These are phyloP conservation scores for Ormyrus nitidulus DNA, from an alignment of 2,888 invertebrate species.

Conservation along the genomic window DNA sequence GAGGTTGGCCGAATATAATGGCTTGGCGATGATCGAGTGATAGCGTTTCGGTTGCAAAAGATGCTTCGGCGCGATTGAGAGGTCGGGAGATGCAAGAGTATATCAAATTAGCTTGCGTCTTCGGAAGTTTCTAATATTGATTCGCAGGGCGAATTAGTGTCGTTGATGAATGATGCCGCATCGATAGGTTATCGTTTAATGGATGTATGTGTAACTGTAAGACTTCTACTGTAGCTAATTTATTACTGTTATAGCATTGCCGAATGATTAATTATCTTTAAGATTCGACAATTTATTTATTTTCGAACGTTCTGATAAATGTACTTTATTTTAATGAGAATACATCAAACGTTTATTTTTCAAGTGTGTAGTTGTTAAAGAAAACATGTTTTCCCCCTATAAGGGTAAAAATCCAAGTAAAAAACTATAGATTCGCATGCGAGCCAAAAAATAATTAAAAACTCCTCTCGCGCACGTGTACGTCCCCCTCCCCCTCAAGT, in stretches of 20 bases:
- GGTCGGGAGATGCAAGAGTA: no score
- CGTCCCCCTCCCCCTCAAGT: neutral
- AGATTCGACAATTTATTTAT: neutral
- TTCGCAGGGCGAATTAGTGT: conserved; percentile 14
- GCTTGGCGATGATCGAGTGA: no score
- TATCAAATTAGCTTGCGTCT: conserved; percentile 16
- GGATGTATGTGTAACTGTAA: conserved; percentile 9
- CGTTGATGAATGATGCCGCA: conserved; percentile 42
- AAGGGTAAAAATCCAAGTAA: no score
- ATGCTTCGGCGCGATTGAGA: no score
- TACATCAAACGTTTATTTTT: neutral
- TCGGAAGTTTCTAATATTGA: conserved; percentile 31
- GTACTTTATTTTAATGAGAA: neutral
- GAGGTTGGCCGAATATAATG: no score
- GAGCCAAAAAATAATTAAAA: neutral
- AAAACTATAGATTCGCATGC: no score
- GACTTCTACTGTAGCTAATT: conserved; percentile 19
- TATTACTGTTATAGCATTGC: conserved; percentile 14
- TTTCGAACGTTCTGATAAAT: neutral
- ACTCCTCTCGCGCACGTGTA: neutral
- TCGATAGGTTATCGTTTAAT: conserved; percentile 42
- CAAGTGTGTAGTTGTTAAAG: neutral
- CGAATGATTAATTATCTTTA: conserved; percentile 36
- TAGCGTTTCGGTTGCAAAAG: no score
- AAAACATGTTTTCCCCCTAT: neutral